A percentile compares a stretch with the other conserved stretches of the same genome.
Evolutionary conservation across 1,140 invertebrate species (phyloP).

Genomic region (Agraylea sexmaculata): DNA sequence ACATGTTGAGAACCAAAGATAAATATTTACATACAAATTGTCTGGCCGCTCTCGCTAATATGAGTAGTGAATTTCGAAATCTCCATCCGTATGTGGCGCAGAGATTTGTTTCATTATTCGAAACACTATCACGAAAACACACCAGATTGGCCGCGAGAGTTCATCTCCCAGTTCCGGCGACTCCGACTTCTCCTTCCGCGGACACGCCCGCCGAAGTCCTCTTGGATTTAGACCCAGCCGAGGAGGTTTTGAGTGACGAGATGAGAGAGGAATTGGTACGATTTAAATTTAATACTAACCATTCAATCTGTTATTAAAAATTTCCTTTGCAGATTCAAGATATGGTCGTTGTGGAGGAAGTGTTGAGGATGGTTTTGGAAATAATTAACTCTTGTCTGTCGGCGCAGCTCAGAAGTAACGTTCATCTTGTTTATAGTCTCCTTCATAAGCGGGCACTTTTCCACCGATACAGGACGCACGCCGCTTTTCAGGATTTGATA

Average conservation of each 20-base stretch:
- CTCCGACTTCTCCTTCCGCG: slow-evolving; percentile 5
- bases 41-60: slow-evolving; percentile 94
- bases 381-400: slow-evolving; percentile 90
- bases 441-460: slow-evolving; percentile 91
- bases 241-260: slow-evolving; percentile 17
- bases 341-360: slow-evolving; percentile 91
- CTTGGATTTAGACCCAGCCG: slow-evolving; percentile 13
- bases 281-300: not conserved
- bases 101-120: slow-evolving; percentile 77
- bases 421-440: slow-evolving; percentile 91
- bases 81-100: slow-evolving; percentile 95
- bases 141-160: slow-evolving; percentile 16
- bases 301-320: not conserved
- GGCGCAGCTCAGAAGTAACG: slow-evolving; percentile 79
- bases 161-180: slow-evolving; percentile 10
- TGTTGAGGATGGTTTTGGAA: slow-evolving; percentile 90
- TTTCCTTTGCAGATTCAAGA: slow-evolving; percentile 58
- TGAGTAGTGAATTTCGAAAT: slow-evolving; percentile 76
- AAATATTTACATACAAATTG: slow-evolving; percentile 96
- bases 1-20: slow-evolving; percentile 93
- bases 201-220: slow-evolving; percentile 2
- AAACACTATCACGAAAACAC: slow-evolving; percentile 53
- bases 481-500: slow-evolving; percentile 88
- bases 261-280: slow-evolving; percentile 19
- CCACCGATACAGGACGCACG: slow-evolving; percentile 72